These are phyloP conservation scores for Heloderma charlesbogerti DNA, from an alignment of 2,113 vertebrate genomes.

Conservation along the genomic window DNA sequence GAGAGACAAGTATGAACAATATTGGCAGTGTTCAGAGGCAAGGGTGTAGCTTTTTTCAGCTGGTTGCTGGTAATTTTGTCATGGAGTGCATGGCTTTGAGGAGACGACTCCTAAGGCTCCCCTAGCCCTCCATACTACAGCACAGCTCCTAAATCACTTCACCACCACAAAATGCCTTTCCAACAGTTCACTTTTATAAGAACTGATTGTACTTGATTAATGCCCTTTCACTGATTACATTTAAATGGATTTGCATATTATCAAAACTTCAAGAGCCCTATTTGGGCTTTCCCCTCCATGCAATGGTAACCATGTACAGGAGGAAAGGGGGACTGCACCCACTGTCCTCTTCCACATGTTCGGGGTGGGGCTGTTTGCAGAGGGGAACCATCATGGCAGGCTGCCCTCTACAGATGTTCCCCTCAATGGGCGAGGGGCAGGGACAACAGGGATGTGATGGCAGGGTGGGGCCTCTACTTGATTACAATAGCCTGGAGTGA, in stretches of 20 bases:
- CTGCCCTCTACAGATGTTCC: neutral
- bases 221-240: neutral
- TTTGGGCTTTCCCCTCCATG: neutral
- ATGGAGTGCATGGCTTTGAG: neutral
- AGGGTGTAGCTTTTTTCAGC: neutral
- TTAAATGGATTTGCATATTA: neutral
- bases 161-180: neutral
- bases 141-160: neutral
- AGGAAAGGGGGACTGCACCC: too few relatives aligned
- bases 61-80: neutral
- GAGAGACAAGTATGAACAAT: neutral
- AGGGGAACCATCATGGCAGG: neutral
- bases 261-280: neutral
- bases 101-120: neutral
- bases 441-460: neutral
- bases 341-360: neutral
- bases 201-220: neutral
- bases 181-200: neutral
- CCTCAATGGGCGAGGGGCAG: neutral
- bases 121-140: neutral
- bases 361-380: neutral
- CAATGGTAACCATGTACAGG: too few relatives aligned
- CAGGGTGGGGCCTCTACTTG: neutral
- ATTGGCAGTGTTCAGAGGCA: neutral
- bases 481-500: neutral